Base-by-base conservation (phyloP, 2,888 invertebrate species). In the Aplocera efformata region DNA sequence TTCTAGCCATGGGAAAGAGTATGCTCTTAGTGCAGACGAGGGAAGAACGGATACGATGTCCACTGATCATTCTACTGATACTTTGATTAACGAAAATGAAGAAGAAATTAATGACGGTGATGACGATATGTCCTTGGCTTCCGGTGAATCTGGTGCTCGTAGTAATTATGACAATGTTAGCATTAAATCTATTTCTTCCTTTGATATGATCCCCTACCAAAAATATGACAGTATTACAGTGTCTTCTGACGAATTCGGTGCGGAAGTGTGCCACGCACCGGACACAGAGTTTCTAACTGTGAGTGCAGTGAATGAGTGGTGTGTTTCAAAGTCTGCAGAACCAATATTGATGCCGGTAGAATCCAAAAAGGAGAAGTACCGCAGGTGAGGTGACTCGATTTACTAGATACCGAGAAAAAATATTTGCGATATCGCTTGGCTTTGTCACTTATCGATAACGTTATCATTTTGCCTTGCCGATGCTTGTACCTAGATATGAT, bases 241-340 rank as follows among this genome's bases (percentile, higher is more conserved):
- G 55, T 88, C 86, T 24, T 88, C 88, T 7, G 88, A 89, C 56
- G 88, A 89, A 65, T 89, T 82, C 40, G 88, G 88, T 44, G 86
- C 88, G 4, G 88, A 88, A 66, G 78, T 85, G 60, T 88, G 85
- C 60, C 85, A 86, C 50, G 85, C 81, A 24, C 85, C 85, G 32
- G 79, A 85, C 58, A 76, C 79, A 22, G 86, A 88, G 63, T 83
- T 83, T 59, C 73, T 85, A 44, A 85, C 85, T 56, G 84, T 88
- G 65, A 85, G 86, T 82, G 85, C 88, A 68, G 85, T 88, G 68
- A 88, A 88, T 67, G 86, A 86, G 64, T 88, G 86, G 84, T 86
- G 86, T 70, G 74, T 86, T 55, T 73, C 83, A 56, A 80, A 82
- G 67, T 78, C 83, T 39, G 60, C 65, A 49, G 79, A 80, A 68